Percentiles rank a stretch among this genome's conserved stretches.
phyloP scores from a whole-genome alignment of 2,113 vertebrate genomes.

The Neotragus moschatus region DNA sequence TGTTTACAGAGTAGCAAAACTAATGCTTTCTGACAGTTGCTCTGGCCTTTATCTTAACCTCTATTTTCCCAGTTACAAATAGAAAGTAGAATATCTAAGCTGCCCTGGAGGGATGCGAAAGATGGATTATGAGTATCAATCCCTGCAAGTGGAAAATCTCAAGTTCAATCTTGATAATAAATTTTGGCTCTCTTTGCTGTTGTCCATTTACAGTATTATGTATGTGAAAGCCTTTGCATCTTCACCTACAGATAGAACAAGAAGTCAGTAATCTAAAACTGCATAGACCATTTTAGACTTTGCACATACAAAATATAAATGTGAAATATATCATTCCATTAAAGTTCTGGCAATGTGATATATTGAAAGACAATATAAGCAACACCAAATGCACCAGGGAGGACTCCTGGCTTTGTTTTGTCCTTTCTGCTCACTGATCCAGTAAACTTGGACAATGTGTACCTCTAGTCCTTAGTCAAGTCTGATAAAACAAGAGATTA shows the following conservation, averaged over 20 bases:
- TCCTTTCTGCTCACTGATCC: neutral
- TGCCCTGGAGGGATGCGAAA: neutral
- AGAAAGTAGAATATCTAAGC: constrained; percentile 13
- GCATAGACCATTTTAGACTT: neutral
- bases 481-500: neutral
- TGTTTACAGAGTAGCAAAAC: constrained; percentile 59
- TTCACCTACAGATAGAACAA: neutral
- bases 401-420: neutral
- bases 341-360: neutral
- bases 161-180: constrained; percentile 27
- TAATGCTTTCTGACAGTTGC: constrained; percentile 60
- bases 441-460: neutral
- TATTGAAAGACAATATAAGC: neutral
- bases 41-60: constrained; percentile 66
- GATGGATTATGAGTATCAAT: neutral
- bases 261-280: neutral
- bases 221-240: constrained; percentile 19
- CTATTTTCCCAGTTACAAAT: constrained; percentile 55
- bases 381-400: neutral
- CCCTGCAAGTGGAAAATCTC: neutral
- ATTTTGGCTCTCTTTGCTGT: neutral
- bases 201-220: neutral
- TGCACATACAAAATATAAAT: neutral
- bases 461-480: neutral
- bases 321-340: neutral